Percentiles rank a stretch among this genome's conserved stretches.
These are phyloP conservation scores for Plectus sambesii DNA, from an alignment of 1,140 invertebrate genomes.

Conservation along the genomic window DNA sequence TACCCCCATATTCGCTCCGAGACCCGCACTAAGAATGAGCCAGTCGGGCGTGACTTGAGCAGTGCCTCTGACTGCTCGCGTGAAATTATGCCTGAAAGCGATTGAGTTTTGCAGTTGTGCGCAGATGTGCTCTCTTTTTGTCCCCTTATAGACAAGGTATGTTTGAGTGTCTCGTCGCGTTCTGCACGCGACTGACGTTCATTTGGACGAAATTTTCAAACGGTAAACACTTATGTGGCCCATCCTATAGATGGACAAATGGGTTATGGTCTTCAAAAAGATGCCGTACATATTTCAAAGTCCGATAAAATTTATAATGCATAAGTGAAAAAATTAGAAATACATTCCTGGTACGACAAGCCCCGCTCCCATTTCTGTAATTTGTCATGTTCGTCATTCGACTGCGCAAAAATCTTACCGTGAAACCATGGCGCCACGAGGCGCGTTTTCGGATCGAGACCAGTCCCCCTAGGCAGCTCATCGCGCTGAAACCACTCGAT, in stretches of 20 bases:
- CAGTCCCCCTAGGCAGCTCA: constrained; percentile 56
- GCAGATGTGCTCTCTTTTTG: too few relatives aligned
- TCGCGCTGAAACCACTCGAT: constrained; percentile 61
- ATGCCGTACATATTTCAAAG: too few relatives aligned
- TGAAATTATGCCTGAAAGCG: constrained; percentile 61
- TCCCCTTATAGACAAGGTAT: too few relatives aligned
- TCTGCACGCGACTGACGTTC: too few relatives aligned
- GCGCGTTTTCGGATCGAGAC: constrained; percentile 54
- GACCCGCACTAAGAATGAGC: constrained; percentile 62
- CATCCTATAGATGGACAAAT: too few relatives aligned
- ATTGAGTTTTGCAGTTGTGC: too few relatives aligned
- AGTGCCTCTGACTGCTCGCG: constrained; percentile 60
- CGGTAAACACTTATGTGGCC: too few relatives aligned
- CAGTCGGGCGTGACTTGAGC: constrained; percentile 52
- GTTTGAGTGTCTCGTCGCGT: too few relatives aligned
- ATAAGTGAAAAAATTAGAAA: too few relatives aligned
- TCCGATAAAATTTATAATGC: too few relatives aligned
- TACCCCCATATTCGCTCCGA: constrained; percentile 69
- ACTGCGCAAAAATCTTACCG: constrained; percentile 53
- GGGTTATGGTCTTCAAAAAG: too few relatives aligned
- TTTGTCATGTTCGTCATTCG: constrained; percentile 10
- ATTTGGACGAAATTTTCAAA: too few relatives aligned
- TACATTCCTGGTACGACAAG: background rate
- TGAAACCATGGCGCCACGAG: constrained; percentile 63
- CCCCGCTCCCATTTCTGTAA: background rate